Conservation (phyloP, 2,113 vertebrate genomes). For the Poeciliopsis retropinna region DNA sequence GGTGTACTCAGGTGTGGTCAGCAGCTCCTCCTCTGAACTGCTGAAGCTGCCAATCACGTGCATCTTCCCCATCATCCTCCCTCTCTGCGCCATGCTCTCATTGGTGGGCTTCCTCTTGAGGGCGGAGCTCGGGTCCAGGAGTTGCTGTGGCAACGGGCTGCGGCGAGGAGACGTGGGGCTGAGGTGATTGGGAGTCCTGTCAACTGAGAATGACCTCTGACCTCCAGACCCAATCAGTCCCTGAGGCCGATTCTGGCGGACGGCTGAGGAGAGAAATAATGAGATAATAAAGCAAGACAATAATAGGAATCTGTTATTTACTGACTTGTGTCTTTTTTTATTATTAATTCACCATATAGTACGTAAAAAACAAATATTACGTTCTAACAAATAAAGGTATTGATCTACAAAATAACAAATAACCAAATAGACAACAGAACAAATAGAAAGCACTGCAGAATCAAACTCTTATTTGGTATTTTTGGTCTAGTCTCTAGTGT, state of each 20-base stretch:
- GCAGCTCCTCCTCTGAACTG: constrained; percentile 93
- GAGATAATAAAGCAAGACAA: neutral
- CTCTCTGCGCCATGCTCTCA: constrained; percentile 81
- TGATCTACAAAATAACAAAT: too few relatives aligned
- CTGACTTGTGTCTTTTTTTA: too few relatives aligned
- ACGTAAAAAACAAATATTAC: too few relatives aligned
- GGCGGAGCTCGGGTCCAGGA: constrained; percentile 88
- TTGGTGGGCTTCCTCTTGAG: constrained; percentile 86
- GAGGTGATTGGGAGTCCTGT: constrained; percentile 82
- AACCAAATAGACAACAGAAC: too few relatives aligned
- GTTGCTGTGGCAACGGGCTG: constrained; percentile 86
- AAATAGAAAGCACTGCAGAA: too few relatives aligned
- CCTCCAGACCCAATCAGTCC: constrained; percentile 80
- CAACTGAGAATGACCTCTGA: constrained; percentile 89
- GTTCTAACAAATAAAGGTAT: too few relatives aligned
- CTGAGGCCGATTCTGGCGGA: constrained; percentile 80
- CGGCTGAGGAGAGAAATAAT: constrained; percentile 18
- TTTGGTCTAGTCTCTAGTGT: too few relatives aligned
- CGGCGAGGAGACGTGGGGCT: constrained; percentile 88
- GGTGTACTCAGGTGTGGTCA: constrained; percentile 88
- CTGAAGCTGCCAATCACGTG: constrained; percentile 89
- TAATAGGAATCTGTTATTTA: neutral
- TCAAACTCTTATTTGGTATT: too few relatives aligned
- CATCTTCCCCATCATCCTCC: constrained; percentile 87
- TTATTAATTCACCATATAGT: too few relatives aligned